phyloP scores from a whole-genome alignment of 2,888 invertebrate genomes.

The Platycnemis pennipes region DNA sequence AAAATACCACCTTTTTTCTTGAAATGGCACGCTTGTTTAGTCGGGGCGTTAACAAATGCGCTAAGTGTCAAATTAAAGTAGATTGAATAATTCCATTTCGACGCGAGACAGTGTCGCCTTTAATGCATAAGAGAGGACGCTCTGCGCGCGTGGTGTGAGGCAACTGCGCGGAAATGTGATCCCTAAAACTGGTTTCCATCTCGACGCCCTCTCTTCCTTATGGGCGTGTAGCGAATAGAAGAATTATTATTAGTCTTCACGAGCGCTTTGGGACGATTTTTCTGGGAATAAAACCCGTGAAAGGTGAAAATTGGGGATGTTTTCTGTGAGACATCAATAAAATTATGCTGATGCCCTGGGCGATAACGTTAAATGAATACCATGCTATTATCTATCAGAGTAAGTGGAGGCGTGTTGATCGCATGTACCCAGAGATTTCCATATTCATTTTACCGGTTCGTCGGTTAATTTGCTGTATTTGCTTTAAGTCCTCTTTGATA shows the following conservation, averaged over 20 bases:
- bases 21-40: neutral
- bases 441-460: neutral
- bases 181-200: conserved; percentile 16
- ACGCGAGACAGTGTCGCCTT: neutral
- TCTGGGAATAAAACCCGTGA: neutral
- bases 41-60: neutral
- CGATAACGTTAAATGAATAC: neutral
- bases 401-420: neutral
- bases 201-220: neutral
- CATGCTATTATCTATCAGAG: neutral
- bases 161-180: neutral
- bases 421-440: neutral
- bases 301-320: neutral
- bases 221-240: neutral
- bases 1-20: too few species aligned
- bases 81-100: neutral
- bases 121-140: neutral
- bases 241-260: conserved; percentile 10
- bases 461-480: neutral
- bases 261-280: conserved; percentile 20
- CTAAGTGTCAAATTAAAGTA: neutral
- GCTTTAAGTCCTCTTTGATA: neutral
- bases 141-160: neutral
- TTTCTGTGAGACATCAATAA: neutral
- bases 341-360: neutral